A percentile compares a stretch with the other conserved stretches of the same genome.
Conservation (phyloP, 2,888 invertebrate genomes). For the Oegoconia quadripuncta region DNA sequence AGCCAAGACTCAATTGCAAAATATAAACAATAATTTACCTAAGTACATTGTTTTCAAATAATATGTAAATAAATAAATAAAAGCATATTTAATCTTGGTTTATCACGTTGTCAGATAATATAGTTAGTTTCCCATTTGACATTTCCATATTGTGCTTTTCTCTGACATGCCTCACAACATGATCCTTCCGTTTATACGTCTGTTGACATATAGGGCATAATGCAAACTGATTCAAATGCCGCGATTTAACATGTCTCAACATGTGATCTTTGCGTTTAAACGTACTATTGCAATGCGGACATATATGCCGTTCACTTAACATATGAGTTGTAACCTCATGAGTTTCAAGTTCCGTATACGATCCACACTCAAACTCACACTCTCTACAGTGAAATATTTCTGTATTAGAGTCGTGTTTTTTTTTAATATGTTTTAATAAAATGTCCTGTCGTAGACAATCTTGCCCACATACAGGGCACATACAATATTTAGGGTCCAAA, state of each 20-base stretch:
- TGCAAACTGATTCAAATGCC: slow-evolving; percentile 40
- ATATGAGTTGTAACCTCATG: slow-evolving; percentile 35
- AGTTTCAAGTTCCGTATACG: slow-evolving; percentile 28
- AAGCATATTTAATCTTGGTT: too few relatives aligned
- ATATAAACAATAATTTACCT: too few relatives aligned
- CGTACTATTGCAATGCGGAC: slow-evolving; percentile 37
- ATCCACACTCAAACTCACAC: slow-evolving; percentile 32
- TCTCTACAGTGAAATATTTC: slow-evolving; percentile 38
- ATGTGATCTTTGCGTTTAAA: slow-evolving; percentile 55
- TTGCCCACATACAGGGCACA: slow-evolving; percentile 42
- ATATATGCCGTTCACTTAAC: slow-evolving; percentile 32
- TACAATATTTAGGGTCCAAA: slow-evolving; percentile 22
- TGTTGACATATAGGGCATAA: slow-evolving; percentile 44
- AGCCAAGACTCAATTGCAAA: too few relatives aligned
- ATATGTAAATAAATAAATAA: too few relatives aligned
- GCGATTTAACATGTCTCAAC: slow-evolving; percentile 46
- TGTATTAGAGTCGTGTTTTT: slow-evolving; percentile 28
- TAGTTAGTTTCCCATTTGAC: slow-evolving; percentile 37
- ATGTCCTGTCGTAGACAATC: slow-evolving; percentile 38
- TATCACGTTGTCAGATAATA: slow-evolving; percentile 33
- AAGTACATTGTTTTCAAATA: too few relatives aligned
- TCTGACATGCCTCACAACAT: slow-evolving; percentile 45
- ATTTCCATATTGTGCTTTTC: slow-evolving; percentile 49
- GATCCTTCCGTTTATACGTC: slow-evolving; percentile 48
- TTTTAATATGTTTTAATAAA: slow-evolving; percentile 38